These are phyloP conservation scores for Bubo blakistoni DNA, from an alignment of 2,113 vertebrate genomes.

Conservation along the genomic window DNA sequence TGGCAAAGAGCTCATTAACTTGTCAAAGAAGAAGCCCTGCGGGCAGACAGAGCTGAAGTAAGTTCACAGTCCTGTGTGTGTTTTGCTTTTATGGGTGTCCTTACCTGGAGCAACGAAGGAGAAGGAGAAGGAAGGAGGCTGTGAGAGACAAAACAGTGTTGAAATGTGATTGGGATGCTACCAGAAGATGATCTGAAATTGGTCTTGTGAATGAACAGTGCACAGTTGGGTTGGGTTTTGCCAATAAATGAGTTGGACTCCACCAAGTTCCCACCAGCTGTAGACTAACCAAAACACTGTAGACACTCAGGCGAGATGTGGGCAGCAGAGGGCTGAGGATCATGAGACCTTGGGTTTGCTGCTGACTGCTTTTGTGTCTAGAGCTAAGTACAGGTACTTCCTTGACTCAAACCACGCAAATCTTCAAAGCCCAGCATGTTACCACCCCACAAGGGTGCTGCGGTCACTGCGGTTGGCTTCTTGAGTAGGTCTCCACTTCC, in stretches of 20 bases:
- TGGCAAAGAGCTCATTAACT: conserved; percentile 88
- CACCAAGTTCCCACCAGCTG: neutral
- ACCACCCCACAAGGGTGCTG: accelerated
- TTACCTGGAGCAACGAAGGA: neutral
- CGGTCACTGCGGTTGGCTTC: accelerated
- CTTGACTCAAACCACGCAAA: neutral
- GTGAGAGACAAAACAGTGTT: neutral
- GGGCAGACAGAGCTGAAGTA: conserved; percentile 94
- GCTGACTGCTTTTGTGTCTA: neutral
- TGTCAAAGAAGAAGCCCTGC: conserved; percentile 89
- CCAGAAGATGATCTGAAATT: neutral
- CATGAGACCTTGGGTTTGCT: neutral
- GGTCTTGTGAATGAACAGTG: neutral
- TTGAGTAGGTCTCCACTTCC: neutral
- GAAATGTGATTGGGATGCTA: neutral
- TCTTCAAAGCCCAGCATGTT: neutral
- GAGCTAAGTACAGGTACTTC: neutral
- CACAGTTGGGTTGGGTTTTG: neutral
- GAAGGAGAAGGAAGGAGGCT: neutral
- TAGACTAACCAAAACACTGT: neutral
- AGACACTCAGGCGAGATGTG: accelerated
- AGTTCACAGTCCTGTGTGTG: conserved; percentile 35
- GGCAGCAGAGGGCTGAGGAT: neutral
- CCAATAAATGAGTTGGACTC: neutral
- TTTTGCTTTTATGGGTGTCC: neutral